phyloP scores from a whole-genome alignment of 2,888 invertebrate genomes.

The Chironomus riparius region DNA sequence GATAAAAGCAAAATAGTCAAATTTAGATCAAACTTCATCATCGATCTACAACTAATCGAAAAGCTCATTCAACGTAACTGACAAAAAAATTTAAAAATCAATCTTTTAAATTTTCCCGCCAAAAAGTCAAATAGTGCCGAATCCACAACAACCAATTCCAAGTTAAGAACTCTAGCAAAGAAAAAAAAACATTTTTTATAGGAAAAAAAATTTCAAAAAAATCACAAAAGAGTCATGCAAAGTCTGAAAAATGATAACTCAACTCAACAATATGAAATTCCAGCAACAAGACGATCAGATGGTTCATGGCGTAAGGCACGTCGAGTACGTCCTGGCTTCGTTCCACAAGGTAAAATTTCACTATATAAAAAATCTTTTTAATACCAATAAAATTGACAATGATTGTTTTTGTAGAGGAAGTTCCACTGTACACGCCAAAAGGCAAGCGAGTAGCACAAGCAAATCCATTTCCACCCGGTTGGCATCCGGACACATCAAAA shows the following conservation, averaged over 20 bases:
- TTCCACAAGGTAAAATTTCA: conserved; percentile 16
- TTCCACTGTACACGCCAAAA: conserved; percentile 19
- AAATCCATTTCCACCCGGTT: conserved; percentile 13
- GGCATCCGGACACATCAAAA: not conserved
- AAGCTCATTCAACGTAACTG: no score
- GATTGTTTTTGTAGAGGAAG: conserved; percentile 10
- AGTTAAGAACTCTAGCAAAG: no score
- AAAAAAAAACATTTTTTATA: no score
- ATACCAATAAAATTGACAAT: not conserved
- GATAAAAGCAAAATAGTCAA: no score
- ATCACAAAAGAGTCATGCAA: not conserved
- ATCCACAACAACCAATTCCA: no score
- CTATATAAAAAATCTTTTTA: not conserved
- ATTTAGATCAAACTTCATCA: no score
- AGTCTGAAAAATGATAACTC: not conserved
- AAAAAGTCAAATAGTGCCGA: no score
- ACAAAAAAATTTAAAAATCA: no score
- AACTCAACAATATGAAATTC: conserved; percentile 13
- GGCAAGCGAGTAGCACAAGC: conserved; percentile 6
- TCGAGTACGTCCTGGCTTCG: not conserved
- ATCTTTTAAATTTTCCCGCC: no score
- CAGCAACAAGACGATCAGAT: conserved; percentile 5
- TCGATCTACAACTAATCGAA: no score
- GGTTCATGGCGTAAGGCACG: conserved; percentile 2
- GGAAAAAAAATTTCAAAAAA: no score